These are phyloP conservation scores for Actinopyga echinites DNA, from an alignment of 53 echinoderm and acorn worm species.

Conservation along the genomic window DNA sequence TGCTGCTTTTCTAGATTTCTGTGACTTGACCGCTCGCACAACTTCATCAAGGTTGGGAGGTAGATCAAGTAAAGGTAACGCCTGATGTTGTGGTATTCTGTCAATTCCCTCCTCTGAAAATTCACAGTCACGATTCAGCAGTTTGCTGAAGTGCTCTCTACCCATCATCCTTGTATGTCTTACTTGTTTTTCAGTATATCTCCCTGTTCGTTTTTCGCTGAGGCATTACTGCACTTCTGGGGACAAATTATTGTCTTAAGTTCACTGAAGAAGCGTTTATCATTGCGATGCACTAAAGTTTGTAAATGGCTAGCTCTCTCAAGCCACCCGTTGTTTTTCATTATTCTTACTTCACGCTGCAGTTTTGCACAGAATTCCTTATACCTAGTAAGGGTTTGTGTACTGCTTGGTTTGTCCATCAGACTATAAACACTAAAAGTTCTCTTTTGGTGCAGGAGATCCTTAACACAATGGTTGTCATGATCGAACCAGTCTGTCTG, in stretches of 20 bases:
- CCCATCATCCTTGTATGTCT: not conserved
- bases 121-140: not conserved
- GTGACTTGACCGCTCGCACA: not conserved
- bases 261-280: not conserved
- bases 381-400: not conserved
- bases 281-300: not conserved
- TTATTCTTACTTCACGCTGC: not conserved
- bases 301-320: constrained; percentile 10
- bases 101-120: not conserved
- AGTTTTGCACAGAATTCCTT: not conserved
- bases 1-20: constrained; percentile 14
- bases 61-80: not conserved
- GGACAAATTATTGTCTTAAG: constrained; percentile 13
- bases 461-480: not conserved
- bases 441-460: constrained; percentile 33
- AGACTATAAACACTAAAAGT: not conserved
- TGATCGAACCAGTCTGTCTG: constrained; percentile 43
- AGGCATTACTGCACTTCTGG: not conserved
- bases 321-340: constrained; percentile 16
- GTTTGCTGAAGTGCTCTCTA: constrained; percentile 6
- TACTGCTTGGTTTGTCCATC: constrained; percentile 13
- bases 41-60: not conserved
- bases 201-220: constrained; percentile 2
- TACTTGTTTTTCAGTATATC: not conserved
- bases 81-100: constrained; percentile 15